These are phyloP conservation scores for Caloenas nicobarica DNA, from an alignment of 2,113 vertebrate species.

Conservation along the genomic window DNA sequence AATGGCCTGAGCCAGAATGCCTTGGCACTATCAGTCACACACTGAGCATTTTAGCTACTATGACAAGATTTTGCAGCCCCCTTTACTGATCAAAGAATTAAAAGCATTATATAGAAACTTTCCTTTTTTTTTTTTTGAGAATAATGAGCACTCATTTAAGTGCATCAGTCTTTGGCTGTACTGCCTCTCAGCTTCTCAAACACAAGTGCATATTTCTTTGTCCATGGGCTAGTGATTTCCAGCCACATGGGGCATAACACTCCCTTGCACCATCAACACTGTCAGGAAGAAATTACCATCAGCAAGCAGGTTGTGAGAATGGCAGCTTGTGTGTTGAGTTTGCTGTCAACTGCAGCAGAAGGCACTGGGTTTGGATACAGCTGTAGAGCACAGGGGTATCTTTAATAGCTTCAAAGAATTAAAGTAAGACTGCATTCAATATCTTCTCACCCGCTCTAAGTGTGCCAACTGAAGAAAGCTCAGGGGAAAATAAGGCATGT, in stretches of 20 bases:
- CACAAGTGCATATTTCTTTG: not conserved
- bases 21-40: not conserved
- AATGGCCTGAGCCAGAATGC: not conserved
- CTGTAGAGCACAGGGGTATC: not conserved
- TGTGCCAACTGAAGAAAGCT: not conserved
- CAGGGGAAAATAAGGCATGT: not conserved
- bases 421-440: not conserved
- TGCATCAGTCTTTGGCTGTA: not conserved
- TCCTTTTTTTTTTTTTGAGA: not conserved
- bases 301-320: not conserved
- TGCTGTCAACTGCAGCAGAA: not conserved
- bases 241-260: not conserved
- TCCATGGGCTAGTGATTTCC: not conserved
- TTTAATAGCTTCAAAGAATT: not conserved
- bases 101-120: not conserved
- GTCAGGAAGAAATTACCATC: not conserved
- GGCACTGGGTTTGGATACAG: not conserved
- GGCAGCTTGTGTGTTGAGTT: accelerated
- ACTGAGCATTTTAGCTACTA: not conserved
- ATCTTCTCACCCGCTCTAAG: not conserved
- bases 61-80: not conserved
- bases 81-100: not conserved
- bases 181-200: not conserved
- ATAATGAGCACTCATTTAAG: not conserved
- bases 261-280: not conserved